A percentile compares a stretch with the other conserved stretches of the same genome.
Evolutionary conservation across 1,140 invertebrate genomes (phyloP).

Genomic region (Tyrophagus putrescentiae): DNA sequence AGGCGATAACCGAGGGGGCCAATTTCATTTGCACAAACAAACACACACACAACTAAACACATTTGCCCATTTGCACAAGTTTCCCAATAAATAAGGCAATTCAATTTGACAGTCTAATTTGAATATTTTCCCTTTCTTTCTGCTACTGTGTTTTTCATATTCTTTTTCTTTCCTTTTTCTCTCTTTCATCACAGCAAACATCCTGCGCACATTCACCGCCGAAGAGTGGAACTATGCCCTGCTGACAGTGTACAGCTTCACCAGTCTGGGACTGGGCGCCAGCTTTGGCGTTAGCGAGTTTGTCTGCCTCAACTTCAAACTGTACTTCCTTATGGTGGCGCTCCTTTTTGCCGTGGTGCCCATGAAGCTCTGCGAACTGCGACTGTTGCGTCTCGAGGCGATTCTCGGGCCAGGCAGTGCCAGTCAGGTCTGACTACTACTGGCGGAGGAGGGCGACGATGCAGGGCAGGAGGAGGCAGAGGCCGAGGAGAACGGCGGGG

Average conservation of each 20-base stretch:
- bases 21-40: no score
- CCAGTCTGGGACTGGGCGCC: conserved; percentile 18
- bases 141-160: neutral
- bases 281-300: conserved; percentile 17
- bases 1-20: no score
- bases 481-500: neutral
- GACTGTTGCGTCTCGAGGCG: neutral
- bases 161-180: neutral
- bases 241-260: conserved; percentile 17
- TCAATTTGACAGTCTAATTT: neutral
- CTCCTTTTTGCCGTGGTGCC: conserved; percentile 19
- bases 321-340: conserved; percentile 13
- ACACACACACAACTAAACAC: no score
- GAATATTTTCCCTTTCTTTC: neutral
- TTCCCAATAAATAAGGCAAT: neutral
- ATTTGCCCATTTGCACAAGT: no score
- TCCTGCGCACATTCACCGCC: conserved; percentile 13
- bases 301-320: conserved; percentile 20
- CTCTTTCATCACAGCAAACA: conserved; percentile 20
- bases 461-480: neutral
- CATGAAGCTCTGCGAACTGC: conserved; percentile 6
- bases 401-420: neutral
- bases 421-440: conserved; percentile 10
- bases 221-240: conserved; percentile 24
- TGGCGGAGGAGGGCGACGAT: neutral